Percentiles rank a stretch among this genome's conserved stretches.
phyloP scores from a whole-genome alignment of 2,113 vertebrate genomes.

The Pica pica region DNA sequence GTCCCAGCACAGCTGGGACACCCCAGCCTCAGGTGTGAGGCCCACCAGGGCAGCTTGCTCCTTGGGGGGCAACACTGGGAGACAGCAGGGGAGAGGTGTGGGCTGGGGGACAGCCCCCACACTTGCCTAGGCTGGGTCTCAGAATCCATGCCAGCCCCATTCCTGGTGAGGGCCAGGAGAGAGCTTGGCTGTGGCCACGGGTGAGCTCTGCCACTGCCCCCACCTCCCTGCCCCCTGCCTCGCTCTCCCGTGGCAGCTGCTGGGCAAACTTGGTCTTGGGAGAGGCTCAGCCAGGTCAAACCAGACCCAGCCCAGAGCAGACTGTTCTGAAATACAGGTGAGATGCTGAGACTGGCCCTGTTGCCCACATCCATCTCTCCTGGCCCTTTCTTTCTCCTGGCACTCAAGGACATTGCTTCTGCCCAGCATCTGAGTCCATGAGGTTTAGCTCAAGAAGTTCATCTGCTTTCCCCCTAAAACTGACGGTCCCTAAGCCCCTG shows the following conservation, averaged over 20 bases:
- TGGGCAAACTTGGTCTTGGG: neutral
- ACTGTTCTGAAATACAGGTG: rapidly evolving
- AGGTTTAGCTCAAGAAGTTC: neutral
- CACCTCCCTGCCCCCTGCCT: neutral
- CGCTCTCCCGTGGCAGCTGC: neutral
- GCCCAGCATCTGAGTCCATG: neutral
- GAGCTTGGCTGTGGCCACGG: rapidly evolving
- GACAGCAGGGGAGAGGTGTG: neutral
- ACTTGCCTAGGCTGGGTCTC: neutral
- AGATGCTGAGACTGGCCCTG: neutral
- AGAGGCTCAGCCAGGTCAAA: neutral
- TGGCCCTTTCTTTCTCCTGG: neutral
- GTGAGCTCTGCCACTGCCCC: neutral
- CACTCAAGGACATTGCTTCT: neutral
- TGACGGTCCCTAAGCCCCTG: neutral
- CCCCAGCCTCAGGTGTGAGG: neutral
- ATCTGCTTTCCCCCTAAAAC: neutral
- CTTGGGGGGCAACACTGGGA: rapidly evolving
- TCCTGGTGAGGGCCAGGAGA: neutral
- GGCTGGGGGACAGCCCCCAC: neutral
- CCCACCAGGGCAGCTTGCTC: rapidly evolving
- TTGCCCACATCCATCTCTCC: neutral
- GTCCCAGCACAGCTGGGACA: neutral
- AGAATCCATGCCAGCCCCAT: neutral
- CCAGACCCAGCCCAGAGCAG: neutral